Evolutionary conservation across 1,140 invertebrate species (phyloP).

Genomic region (Ectropis grisescens): DNA sequence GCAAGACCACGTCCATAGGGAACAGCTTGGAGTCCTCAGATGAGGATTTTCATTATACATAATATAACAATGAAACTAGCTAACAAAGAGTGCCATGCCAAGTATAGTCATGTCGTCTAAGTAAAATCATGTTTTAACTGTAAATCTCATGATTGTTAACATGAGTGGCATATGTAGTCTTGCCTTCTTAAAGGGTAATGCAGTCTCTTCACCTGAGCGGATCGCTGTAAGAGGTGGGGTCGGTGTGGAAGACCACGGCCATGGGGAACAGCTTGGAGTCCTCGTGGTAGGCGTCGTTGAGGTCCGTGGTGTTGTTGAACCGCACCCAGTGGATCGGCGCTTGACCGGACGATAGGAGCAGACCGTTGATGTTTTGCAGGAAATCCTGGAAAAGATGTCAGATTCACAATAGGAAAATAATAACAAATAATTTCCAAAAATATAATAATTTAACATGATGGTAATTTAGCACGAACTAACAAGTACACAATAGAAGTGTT

Average conservation of each 20-base stretch:
- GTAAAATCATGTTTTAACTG: too few species aligned
- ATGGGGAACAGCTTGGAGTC: conserved; percentile 75
- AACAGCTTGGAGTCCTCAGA: conserved; percentile 74
- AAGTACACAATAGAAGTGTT: too few species aligned
- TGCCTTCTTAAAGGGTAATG: background rate
- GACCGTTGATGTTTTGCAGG: conserved; percentile 72
- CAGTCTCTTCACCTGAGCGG: conserved; percentile 69
- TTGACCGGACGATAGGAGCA: conserved; percentile 65
- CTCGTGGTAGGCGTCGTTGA: conserved; percentile 78
- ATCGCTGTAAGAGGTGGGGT: conserved; percentile 62
- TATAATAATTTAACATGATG: too few species aligned
- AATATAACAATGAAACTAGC: too few species aligned
- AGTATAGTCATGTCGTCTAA: too few species aligned
- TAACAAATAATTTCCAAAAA: too few species aligned
- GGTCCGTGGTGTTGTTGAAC: conserved; percentile 76
- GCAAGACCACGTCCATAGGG: conserved; percentile 78
- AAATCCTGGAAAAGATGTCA: conserved; percentile 73
- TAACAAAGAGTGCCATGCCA: too few species aligned
- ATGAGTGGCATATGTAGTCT: too few species aligned
- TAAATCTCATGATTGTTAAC: too few species aligned
- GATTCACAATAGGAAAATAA: too few species aligned
- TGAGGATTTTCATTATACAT: too few species aligned
- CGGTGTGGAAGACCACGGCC: conserved; percentile 75
- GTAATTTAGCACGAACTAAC: too few species aligned
- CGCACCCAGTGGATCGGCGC: conserved; percentile 74